These are phyloP conservation scores for Gephyroberyx darwinii DNA, from an alignment of 2,797 vertebrate genomes.

Conservation along the genomic window DNA sequence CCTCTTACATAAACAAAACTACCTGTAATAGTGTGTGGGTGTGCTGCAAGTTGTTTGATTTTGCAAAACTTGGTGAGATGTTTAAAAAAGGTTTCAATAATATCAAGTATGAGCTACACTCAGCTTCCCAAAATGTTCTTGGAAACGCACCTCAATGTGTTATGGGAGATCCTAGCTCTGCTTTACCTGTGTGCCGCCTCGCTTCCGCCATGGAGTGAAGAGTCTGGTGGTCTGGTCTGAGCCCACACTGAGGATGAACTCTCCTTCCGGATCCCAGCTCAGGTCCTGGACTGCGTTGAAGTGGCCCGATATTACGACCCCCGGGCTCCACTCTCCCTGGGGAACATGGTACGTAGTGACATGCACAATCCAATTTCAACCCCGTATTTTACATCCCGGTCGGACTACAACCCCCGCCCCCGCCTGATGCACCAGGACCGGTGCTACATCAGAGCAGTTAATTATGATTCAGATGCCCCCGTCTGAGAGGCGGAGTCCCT, in stretches of 20 bases:
- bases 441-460: neutral
- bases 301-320: slow-evolving; percentile 93
- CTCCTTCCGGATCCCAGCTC: slow-evolving; percentile 95
- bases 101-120: too few relatives aligned
- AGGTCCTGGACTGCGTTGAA: slow-evolving; percentile 92
- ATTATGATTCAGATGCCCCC: slow-evolving; percentile 19
- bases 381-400: neutral
- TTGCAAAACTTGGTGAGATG: too few relatives aligned
- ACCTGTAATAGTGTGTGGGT: too few relatives aligned
- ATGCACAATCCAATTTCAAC: slow-evolving; percentile 4
- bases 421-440: neutral
- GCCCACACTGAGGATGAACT: slow-evolving; percentile 92
- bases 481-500: slow-evolving; percentile 17
- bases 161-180: neutral
- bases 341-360: slow-evolving; percentile 1
- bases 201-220: slow-evolving; percentile 91
- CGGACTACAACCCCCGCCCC: neutral
- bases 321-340: slow-evolving; percentile 90
- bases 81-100: too few relatives aligned
- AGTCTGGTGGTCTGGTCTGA: slow-evolving; percentile 95
- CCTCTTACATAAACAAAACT: too few relatives aligned
- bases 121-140: neutral
- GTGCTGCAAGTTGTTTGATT: too few relatives aligned
- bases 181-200: slow-evolving; percentile 80
- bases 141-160: neutral